phyloP scores from a whole-genome alignment of 2,888 invertebrate species.

The Sminthurinus aureus region DNA sequence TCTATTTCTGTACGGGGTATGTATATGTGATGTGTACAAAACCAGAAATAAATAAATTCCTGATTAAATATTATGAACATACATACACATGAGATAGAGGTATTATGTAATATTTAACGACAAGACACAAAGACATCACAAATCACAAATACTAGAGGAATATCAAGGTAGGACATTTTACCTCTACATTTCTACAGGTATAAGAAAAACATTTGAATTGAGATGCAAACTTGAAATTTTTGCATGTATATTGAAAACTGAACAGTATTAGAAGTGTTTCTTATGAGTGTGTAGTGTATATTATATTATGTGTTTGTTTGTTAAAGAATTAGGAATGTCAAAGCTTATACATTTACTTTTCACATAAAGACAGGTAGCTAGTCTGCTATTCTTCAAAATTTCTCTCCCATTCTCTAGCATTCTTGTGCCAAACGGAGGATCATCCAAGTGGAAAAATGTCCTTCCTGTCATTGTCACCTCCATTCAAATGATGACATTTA shows the following conservation, averaged over 20 bases:
- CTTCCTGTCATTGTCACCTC: slow-evolving; percentile 46
- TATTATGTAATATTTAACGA: too few relatives aligned
- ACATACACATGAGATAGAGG: not conserved
- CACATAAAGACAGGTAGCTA: too few relatives aligned
- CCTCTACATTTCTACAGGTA: too few relatives aligned
- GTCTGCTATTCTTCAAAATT: too few relatives aligned
- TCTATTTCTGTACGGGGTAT: not conserved
- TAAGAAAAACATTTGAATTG: too few relatives aligned
- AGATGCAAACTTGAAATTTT: too few relatives aligned
- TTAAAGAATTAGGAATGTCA: not conserved
- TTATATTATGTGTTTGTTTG: not conserved
- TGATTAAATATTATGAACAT: not conserved
- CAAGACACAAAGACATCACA: too few relatives aligned
- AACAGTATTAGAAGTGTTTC: not conserved
- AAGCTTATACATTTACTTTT: not conserved
- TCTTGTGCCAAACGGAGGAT: slow-evolving; percentile 20
- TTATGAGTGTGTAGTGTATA: not conserved
- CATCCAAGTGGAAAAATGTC: slow-evolving; percentile 40
- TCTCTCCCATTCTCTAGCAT: not conserved
- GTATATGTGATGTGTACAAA: not conserved
- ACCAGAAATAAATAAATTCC: too few relatives aligned
- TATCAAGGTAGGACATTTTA: too few relatives aligned
- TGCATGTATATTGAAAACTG: too few relatives aligned
- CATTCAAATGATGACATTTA: slow-evolving; percentile 15
- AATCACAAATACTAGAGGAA: too few relatives aligned